Evolutionary conservation across 1,140 invertebrate genomes (phyloP).

Genomic region (Centruroides vittatus): DNA sequence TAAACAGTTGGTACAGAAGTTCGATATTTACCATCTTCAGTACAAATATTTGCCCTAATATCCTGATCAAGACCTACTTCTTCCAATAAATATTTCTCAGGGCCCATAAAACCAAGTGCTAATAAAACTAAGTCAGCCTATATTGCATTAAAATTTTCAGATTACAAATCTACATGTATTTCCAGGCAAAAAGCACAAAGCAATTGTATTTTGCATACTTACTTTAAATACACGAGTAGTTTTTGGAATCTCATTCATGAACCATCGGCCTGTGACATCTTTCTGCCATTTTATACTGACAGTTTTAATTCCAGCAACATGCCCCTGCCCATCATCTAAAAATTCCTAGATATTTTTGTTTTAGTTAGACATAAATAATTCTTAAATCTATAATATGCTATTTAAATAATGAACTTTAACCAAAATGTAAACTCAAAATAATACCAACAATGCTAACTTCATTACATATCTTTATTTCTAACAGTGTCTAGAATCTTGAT

Average conservation of each 20-base stretch:
- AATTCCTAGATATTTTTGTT: slow-evolving; percentile 46
- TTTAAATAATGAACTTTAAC: too few species aligned
- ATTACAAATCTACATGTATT: slow-evolving; percentile 32
- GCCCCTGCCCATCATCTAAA: slow-evolving; percentile 73
- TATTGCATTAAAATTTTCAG: slow-evolving; percentile 63
- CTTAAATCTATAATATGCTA: too few species aligned
- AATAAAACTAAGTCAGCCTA: slow-evolving; percentile 84
- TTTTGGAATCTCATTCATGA: slow-evolving; percentile 74
- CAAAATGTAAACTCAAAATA: too few species aligned
- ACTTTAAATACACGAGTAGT: slow-evolving; percentile 46
- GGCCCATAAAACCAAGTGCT: slow-evolving; percentile 97
- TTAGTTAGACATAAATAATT: neutral
- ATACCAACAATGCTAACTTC: too few species aligned
- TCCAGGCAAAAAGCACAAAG: neutral
- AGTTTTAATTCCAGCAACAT: slow-evolving; percentile 76
- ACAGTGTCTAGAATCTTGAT: too few species aligned
- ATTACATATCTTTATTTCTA: too few species aligned
- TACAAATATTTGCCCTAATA: slow-evolving; percentile 81
- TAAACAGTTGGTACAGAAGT: slow-evolving; percentile 79
- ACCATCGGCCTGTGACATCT: slow-evolving; percentile 74
- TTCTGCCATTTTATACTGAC: slow-evolving; percentile 85
- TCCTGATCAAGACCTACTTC: slow-evolving; percentile 74
- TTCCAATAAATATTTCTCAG: slow-evolving; percentile 73
- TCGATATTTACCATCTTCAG: slow-evolving; percentile 53
- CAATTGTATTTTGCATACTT: neutral